phyloP scores from a whole-genome alignment of 2,888 invertebrate species.

The Leucophora obtusa region DNA sequence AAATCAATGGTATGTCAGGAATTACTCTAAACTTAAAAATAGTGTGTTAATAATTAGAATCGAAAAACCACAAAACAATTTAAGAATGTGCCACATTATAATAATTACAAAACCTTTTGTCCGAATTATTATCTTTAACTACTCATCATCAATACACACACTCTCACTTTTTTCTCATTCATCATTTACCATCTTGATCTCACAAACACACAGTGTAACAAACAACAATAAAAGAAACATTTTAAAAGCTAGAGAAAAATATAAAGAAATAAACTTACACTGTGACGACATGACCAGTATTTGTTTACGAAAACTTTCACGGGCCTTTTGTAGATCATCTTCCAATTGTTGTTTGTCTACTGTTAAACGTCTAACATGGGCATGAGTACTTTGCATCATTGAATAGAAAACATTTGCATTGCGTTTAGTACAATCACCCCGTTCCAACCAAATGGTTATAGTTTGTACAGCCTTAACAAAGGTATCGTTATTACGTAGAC shows the following conservation, averaged over 20 bases:
- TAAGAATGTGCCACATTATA: slow-evolving; percentile 36
- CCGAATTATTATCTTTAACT: slow-evolving; percentile 1
- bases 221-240: slow-evolving; percentile 48
- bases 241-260: slow-evolving; percentile 19
- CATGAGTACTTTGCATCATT: slow-evolving; percentile 96
- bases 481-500: slow-evolving; percentile 91
- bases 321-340: slow-evolving; percentile 91
- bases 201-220: slow-evolving; percentile 52
- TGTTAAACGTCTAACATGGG: slow-evolving; percentile 91
- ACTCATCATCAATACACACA: background rate
- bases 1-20: no score
- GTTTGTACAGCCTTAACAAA: slow-evolving; percentile 91
- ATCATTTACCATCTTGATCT: slow-evolving; percentile 1
- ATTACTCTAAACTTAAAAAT: no score
- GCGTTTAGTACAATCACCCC: slow-evolving; percentile 95
- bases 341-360: slow-evolving; percentile 92
- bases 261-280: slow-evolving; percentile 84
- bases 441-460: slow-evolving; percentile 93
- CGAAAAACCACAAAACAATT: slow-evolving; percentile 3
- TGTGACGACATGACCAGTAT: slow-evolving; percentile 92
- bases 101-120: slow-evolving; percentile 10
- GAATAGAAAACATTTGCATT: slow-evolving; percentile 95
- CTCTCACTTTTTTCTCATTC: slow-evolving; percentile 2
- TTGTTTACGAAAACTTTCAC: slow-evolving; percentile 89
- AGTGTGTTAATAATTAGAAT: no score